phyloP scores from a whole-genome alignment of 2,888 invertebrate species.

The Ennomos quercinarius region DNA sequence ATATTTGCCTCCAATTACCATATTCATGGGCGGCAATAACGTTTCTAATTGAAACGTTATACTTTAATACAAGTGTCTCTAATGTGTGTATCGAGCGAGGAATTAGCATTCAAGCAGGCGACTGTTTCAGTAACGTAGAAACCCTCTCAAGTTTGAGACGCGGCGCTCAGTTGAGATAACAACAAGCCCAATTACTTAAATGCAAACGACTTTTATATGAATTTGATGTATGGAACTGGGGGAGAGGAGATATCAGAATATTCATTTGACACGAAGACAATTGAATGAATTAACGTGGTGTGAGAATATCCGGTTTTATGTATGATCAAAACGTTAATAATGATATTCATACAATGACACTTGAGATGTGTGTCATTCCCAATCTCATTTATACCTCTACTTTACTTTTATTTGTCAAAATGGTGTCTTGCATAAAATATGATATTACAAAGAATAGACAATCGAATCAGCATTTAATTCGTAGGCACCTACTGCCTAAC shows the following conservation, averaged over 20 bases:
- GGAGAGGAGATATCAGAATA: conserved; percentile 30
- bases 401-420: too few species aligned
- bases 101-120: conserved; percentile 54
- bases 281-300: conserved; percentile 24
- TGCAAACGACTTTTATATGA: conserved; percentile 46
- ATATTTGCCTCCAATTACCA: conserved; percentile 36
- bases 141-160: conserved; percentile 47
- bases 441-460: too few species aligned
- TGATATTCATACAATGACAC: not conserved
- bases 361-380: not conserved
- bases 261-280: conserved; percentile 30
- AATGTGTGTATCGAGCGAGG: conserved; percentile 48
- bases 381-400: too few species aligned
- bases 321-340: conserved; percentile 37
- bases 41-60: conserved; percentile 44
- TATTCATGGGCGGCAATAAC: conserved; percentile 37
- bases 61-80: conserved; percentile 49
- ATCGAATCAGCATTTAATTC: too few species aligned
- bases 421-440: not conserved
- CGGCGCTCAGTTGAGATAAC: conserved; percentile 51
- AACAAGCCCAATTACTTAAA: conserved; percentile 52
- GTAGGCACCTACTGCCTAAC: conserved; percentile 35
- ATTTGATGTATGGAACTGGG: conserved; percentile 42
- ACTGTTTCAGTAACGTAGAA: conserved; percentile 51
- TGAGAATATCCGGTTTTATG: not conserved